Evolutionary conservation across 2,797 vertebrate species (phyloP).

Genomic region (Coilia nasus): DNA sequence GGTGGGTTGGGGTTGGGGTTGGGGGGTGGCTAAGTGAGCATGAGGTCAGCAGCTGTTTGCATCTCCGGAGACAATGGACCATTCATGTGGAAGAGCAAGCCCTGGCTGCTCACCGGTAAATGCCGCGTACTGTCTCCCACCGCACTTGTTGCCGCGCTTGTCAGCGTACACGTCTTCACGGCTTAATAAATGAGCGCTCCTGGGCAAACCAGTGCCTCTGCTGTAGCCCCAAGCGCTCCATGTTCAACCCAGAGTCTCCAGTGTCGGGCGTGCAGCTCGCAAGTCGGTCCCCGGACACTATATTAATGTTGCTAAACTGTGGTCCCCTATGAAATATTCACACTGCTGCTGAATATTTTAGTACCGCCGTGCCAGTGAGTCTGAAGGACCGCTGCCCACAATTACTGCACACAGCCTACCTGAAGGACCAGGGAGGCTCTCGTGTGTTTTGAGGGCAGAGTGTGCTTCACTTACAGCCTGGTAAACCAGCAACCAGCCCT

Average conservation of each 20-base stretch:
- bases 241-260: constrained; percentile 34
- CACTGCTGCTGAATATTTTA: constrained; percentile 72
- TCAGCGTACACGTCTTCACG: constrained; percentile 12
- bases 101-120: constrained; percentile 45
- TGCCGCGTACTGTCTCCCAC: constrained; percentile 51
- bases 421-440: not conserved
- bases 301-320: constrained; percentile 62
- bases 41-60: constrained; percentile 62
- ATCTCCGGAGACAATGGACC: constrained; percentile 63
- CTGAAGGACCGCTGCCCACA: constrained; percentile 46
- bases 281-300: constrained; percentile 35
- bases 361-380: constrained; percentile 54
- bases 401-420: constrained; percentile 47
- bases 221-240: not conserved
- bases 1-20: not conserved
- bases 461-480: not conserved
- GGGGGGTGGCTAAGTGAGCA: constrained; percentile 24
- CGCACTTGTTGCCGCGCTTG: not conserved
- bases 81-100: constrained; percentile 57
- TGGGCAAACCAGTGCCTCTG: not conserved
- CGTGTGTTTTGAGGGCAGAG: not conserved
- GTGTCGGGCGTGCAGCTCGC: constrained; percentile 1
- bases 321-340: constrained; percentile 72
- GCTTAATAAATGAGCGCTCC: not conserved
- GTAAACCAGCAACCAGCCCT: no score